Base-by-base conservation (phyloP, 2,113 vertebrate species). In the Passerina amoena region DNA sequence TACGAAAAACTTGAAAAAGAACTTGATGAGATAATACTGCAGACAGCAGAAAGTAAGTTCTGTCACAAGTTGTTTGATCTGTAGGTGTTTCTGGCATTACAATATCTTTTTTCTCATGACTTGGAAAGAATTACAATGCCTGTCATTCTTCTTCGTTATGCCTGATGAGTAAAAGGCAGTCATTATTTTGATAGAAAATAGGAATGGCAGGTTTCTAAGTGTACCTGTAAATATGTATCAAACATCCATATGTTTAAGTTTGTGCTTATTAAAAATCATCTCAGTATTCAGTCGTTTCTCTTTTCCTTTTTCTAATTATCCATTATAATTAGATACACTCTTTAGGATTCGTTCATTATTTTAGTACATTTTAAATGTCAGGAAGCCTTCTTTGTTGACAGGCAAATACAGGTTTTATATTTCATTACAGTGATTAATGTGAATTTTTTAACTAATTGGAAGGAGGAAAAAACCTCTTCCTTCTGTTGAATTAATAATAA, bases 1-100 rank as follows among this genome's bases (percentile, higher is more conserved):
- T 99, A 99, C 0, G 99, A 99, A 97, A 99, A 98, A 92, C 93
- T 99, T 59, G 99, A 99, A 96, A 98, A 98, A 92, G 99, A 99
- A 86, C 98, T 99, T 92, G 99, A 99, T 90, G 98, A 99, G 81
- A 98, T 99, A 96, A 99, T 99, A 97, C 97, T 99, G 98, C 99
- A 99, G 96, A 98, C 99, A 40, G 99, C 99, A 68, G 99, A 99
- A 97, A 98, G 99, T 99, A 98, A 98, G 98, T 98, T 68, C 38
- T 81, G n/a, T 60, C 54, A 72, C 21, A 50, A 71, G 28, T 72
- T n/a, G 15, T 31, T 82, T 16, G 75, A 60, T 73, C 77, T 87
- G 80, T 70, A 86, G 90, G 31, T 61, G 73, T 27, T 90, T 75
- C 64, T 69, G 73, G 31, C 68, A 63, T 82, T 77, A 63, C 42